phyloP scores from a whole-genome alignment of 2,888 invertebrate species.

The Drosophila longiperda region DNA sequence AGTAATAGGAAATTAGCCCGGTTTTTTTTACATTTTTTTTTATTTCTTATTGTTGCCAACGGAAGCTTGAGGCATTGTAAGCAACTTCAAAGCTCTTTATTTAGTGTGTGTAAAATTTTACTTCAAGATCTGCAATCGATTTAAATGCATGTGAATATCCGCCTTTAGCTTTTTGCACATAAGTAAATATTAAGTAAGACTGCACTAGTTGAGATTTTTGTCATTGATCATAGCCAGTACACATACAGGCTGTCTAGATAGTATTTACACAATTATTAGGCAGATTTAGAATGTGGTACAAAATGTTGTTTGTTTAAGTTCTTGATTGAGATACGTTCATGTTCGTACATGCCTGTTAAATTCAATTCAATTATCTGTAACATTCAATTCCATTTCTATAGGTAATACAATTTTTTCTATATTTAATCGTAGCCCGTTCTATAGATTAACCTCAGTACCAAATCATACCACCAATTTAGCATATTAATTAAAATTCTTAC shows the following conservation, averaged over 20 bases:
- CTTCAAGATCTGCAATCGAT: constrained; percentile 52
- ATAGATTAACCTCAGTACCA: background rate
- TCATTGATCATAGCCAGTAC: background rate
- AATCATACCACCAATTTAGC: background rate
- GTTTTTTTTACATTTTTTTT: constrained; percentile 46
- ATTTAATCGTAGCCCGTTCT: background rate
- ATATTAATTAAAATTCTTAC: constrained; percentile 3
- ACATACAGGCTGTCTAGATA: too few relatives aligned
- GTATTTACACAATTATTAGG: background rate
- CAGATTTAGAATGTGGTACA: background rate
- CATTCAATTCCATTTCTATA: background rate
- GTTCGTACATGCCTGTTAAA: background rate
- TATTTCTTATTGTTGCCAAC: constrained; percentile 36
- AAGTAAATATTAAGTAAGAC: background rate
- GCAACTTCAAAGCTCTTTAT: constrained; percentile 39
- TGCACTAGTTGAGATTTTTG: background rate
- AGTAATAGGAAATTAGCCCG: constrained; percentile 77
- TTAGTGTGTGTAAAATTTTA: constrained; percentile 48
- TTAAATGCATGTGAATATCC: constrained; percentile 61
- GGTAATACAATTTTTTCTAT: background rate
- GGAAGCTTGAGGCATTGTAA: constrained; percentile 64
- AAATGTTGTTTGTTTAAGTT: background rate
- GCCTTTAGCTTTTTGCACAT: constrained; percentile 17
- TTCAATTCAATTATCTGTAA: background rate
- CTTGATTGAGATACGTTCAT: background rate